phyloP scores from a whole-genome alignment of 2,888 invertebrate genomes.

The Agrotis exclamationis region DNA sequence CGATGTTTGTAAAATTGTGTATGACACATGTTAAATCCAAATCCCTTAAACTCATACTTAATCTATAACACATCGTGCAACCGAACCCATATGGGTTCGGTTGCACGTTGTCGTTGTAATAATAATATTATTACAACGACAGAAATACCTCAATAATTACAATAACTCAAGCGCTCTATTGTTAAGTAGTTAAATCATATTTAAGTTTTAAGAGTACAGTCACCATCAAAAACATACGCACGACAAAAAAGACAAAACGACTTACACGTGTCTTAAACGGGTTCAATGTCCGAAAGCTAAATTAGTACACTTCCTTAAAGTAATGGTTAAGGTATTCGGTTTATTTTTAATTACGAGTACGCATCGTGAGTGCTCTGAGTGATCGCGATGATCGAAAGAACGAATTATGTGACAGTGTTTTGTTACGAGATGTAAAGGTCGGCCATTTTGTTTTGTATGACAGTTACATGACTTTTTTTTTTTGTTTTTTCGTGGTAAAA shows the following conservation, averaged over 20 bases:
- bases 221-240: constrained; percentile 46
- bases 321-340: constrained; percentile 74
- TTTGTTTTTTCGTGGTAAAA: too few species aligned
- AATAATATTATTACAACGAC: constrained; percentile 61
- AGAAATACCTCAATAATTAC: constrained; percentile 47
- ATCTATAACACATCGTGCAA: constrained; percentile 24
- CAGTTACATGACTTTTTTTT: background rate
- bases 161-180: constrained; percentile 51
- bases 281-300: constrained; percentile 84
- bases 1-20: too few species aligned
- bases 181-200: constrained; percentile 42
- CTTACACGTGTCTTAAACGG: constrained; percentile 78
- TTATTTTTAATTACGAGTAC: constrained; percentile 70
- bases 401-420: constrained; percentile 53
- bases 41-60: constrained; percentile 11
- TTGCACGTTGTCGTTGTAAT: too few species aligned
- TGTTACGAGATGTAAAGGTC: background rate
- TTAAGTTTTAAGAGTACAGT: constrained; percentile 46
- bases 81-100: too few species aligned
- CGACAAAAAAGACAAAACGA: constrained; percentile 65
- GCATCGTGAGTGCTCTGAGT: constrained; percentile 69
- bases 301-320: constrained; percentile 80
- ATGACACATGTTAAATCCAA: too few species aligned
- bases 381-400: constrained; percentile 54
- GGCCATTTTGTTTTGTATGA: constrained; percentile 1